Evolutionary conservation across 2,113 vertebrate species (phyloP), one percentile per base, ranked within the genome.

Genomic region (Cavia aperea): DNA sequence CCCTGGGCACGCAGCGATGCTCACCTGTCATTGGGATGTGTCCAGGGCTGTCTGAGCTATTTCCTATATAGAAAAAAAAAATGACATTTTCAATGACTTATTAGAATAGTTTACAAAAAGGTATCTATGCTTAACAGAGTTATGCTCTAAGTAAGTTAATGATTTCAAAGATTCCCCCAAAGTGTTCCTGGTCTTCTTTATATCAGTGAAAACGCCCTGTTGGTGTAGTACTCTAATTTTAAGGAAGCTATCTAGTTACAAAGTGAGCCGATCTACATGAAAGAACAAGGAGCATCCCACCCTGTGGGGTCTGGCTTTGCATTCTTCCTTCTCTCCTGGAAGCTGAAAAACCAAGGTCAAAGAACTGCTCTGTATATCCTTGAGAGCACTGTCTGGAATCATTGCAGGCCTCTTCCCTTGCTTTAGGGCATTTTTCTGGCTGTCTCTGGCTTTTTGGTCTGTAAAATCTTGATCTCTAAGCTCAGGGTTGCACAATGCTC

Each of bases 331-430:
- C 16, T 70, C 56, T 73, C 79, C 58, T 73, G 56, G 26, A 54
- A 29, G 26, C 33, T 21, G 10, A 39, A 72, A 3, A 0, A 26
- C 46, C 84, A 43, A 73, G 60, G 24, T n/a, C 8, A 65, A 26
- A 18, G 72, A 65, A 10, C 56, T 0, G 0, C 10, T 31, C 13
- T 2, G 14, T 78, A 12, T 18, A 15, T 46, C 7, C 29, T 49
- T 73, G n/a, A 21, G 54, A 77, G 6, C 8, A 1, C 26, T 54
- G 0, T 68, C 9, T 46, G 36, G 51, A 36, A 19, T 14, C 3
- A 24, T 62, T 62, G 33, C 43, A 31, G 1, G 4, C 12, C 18
- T 54, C 4, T 51, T 12, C 16, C 14, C 19, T n/a, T 10, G 7
- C 85, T 63, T 18, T 18, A 56, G 3, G 65, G 21, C 39, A 39